Conservation (phyloP, 2,797 vertebrate genomes). For the Rhinella marina region DNA sequence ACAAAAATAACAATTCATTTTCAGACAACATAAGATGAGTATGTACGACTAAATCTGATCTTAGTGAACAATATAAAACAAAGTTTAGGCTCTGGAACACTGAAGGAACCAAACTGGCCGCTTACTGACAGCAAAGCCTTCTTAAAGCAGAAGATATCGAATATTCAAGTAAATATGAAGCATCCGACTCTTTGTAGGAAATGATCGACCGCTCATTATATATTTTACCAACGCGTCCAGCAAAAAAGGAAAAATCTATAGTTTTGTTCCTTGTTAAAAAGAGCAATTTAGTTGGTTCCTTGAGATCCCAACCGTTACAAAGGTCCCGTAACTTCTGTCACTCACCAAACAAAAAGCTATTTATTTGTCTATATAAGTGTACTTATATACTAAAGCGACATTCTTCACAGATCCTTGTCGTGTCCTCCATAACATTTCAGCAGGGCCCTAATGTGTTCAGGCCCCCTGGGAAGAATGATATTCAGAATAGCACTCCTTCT, state of each 20-base stretch:
- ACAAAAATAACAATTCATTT: too few species aligned
- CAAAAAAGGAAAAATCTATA: slow-evolving; percentile 3
- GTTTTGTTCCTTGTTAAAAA: neutral
- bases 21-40: too few species aligned
- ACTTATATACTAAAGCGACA: slow-evolving; percentile 21
- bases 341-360: slow-evolving; percentile 38
- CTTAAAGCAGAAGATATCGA: neutral
- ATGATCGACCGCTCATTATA: neutral
- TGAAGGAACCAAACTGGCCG: neutral
- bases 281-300: slow-evolving; percentile 8
- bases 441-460: slow-evolving; percentile 30
- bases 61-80: too few species aligned
- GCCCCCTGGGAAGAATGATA: slow-evolving; percentile 34
- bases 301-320: slow-evolving; percentile 1
- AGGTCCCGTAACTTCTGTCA: slow-evolving; percentile 43
- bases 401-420: slow-evolving; percentile 33
- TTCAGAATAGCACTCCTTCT: slow-evolving; percentile 44
- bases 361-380: slow-evolving; percentile 22
- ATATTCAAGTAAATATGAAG: neutral
- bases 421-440: slow-evolving; percentile 34
- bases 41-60: too few species aligned
- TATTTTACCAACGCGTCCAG: neutral
- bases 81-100: neutral
- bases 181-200: neutral
- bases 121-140: neutral